These are phyloP conservation scores for Stegodyphus mimosarum DNA, from an alignment of 1,140 invertebrate genomes.

Conservation along the genomic window DNA sequence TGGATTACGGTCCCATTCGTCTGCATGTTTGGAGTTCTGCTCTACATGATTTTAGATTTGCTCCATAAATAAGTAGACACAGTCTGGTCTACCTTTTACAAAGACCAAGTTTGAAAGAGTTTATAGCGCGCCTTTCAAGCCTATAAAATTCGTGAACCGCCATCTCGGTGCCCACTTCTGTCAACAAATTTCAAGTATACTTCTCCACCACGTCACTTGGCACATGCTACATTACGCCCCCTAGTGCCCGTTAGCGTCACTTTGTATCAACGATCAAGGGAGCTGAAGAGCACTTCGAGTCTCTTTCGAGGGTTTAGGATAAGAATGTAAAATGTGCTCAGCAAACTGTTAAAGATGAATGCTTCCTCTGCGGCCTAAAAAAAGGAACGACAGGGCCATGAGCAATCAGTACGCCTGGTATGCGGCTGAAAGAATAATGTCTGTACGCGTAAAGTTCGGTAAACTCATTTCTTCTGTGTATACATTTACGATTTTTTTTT, in stretches of 20 bases:
- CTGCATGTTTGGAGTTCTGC: too few relatives aligned
- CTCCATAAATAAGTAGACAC: too few relatives aligned
- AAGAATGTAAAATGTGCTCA: not conserved
- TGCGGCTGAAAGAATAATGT: slow-evolving; percentile 33
- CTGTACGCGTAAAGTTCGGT: not conserved
- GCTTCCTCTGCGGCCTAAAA: not conserved
- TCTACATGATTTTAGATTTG: too few relatives aligned
- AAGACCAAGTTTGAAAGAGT: too few relatives aligned
- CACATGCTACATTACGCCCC: slow-evolving; percentile 51
- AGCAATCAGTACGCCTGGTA: slow-evolving; percentile 30
- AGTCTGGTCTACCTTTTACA: too few relatives aligned
- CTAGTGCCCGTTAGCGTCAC: slow-evolving; percentile 47
- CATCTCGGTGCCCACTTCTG: not conserved
- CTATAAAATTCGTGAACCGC: too few relatives aligned
- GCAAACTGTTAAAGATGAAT: slow-evolving; percentile 39
- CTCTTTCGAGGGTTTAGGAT: not conserved
- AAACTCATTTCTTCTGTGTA: slow-evolving; percentile 10
- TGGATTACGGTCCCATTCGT: too few relatives aligned
- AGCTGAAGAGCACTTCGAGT: not conserved
- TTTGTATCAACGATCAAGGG: slow-evolving; percentile 40
- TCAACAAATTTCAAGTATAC: slow-evolving; percentile 3
- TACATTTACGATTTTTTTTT: not conserved
- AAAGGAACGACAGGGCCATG: not conserved
- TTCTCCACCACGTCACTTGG: slow-evolving; percentile 24
- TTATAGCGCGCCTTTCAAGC: too few relatives aligned